Evolutionary conservation across 2,888 invertebrate species (phyloP), one percentile per base, ranked within the genome.

Genomic region (Rambutsinella grinnellia): DNA sequence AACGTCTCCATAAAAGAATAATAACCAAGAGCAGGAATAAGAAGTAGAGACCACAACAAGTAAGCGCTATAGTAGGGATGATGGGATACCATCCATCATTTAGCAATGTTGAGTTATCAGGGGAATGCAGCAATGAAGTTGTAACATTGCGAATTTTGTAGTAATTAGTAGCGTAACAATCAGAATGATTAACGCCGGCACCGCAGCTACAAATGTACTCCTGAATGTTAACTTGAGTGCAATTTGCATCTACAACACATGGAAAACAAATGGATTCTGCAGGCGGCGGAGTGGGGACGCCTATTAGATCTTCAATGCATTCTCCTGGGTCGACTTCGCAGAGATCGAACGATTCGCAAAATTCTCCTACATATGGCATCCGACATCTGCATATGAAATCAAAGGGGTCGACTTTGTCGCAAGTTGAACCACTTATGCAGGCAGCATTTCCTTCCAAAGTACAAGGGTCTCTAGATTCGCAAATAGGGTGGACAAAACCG

Each of bases 351-450:
- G 47, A 23, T n/a, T 79, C 79, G 26, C 79, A 79, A 51, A 70
- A 72, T 19, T 53, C 60, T 6, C 69, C 72, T 13, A 6, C 23
- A 28, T 66, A 79, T 10, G 79, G 79, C 6, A 72, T 15, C 0
- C 71, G 71, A 66, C 79, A 79, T 61, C 54, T 23, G 36, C 79
- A 79, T 27, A 53, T 36, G 24, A 67, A 79, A 1, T 79, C 79
- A 56, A 54, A 60, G 21, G 76, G 47, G 23, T 56, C 36, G 8
- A 3, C 28, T 15, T 47, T 70, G 17, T 49, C 28, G 46, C 79
- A 79, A 15, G 79, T 76, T 19, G 79, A 57, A 8, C 79, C 79
- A 49, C 76, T 79, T 10, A 58, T 26, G 36, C 79, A 79, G 3
- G 27, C 53, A 3, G 0, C 3, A 24, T 61, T 69, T 27, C 76